phyloP scores from a whole-genome alignment of 1,140 invertebrate species.

The Meloidogyne floridensis region DNA sequence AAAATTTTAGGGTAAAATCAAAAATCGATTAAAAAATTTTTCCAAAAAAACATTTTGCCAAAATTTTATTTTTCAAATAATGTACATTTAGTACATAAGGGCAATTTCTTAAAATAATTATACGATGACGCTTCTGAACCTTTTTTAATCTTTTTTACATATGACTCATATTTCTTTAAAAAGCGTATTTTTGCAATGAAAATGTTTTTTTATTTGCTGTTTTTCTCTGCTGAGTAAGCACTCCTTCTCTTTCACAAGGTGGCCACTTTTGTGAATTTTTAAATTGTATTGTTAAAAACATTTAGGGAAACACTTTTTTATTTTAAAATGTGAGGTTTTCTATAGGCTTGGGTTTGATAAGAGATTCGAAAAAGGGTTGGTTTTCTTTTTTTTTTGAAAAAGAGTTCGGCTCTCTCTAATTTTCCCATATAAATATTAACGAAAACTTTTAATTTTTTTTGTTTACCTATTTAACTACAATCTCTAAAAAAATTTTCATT shows the following conservation, averaged over 20 bases:
- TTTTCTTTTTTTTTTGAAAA: too few relatives aligned
- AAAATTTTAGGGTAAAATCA: too few relatives aligned
- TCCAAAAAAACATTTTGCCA: too few relatives aligned
- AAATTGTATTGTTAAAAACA: background rate
- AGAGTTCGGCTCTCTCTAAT: too few relatives aligned
- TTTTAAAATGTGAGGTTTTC: background rate
- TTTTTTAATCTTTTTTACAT: background rate
- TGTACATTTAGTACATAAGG: background rate
- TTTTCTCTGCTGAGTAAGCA: background rate
- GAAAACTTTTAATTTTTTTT: too few relatives aligned
- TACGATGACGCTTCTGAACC: background rate
- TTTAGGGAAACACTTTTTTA: background rate
- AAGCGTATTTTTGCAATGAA: background rate
- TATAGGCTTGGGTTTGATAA: too few relatives aligned
- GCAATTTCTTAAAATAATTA: background rate
- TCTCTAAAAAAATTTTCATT: background rate
- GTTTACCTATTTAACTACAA: too few relatives aligned
- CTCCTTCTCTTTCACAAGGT: background rate
- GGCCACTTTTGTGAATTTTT: background rate
- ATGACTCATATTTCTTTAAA: conserved; percentile 1
- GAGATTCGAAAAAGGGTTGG: too few relatives aligned
- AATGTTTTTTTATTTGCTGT: background rate
- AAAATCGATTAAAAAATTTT: too few relatives aligned
- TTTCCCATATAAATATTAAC: too few relatives aligned
- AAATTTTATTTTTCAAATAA: background rate